A percentile compares a stretch with the other conserved stretches of the same genome.
phyloP scores from a whole-genome alignment of 2,113 vertebrate genomes.

The Bolborhynchus lineola region DNA sequence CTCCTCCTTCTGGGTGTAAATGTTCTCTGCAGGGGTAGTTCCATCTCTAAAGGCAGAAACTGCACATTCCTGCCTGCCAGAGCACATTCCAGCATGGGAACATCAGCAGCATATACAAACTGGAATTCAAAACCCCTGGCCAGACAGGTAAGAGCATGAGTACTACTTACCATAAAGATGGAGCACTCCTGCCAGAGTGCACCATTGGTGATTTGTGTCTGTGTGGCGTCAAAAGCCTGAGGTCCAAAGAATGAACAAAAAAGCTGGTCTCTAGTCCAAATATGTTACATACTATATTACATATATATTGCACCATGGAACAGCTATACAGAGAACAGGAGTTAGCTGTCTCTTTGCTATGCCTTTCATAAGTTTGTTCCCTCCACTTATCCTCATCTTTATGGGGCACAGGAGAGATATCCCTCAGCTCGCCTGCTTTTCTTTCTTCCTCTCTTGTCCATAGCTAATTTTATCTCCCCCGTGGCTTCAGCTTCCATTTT shows the following conservation, averaged over 20 bases:
- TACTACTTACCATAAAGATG: background rate
- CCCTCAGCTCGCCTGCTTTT: conserved; percentile 1
- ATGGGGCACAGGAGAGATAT: conserved; percentile 44
- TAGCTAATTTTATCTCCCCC: conserved; percentile 59
- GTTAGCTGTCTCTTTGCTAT: conserved; percentile 32
- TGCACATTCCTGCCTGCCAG: background rate
- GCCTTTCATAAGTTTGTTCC: conserved; percentile 44
- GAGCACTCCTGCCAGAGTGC: background rate
- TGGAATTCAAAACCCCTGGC: background rate
- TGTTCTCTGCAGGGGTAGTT: background rate
- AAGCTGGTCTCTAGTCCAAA: background rate
- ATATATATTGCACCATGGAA: background rate
- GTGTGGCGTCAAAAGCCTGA: background rate
- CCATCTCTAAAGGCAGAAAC: background rate
- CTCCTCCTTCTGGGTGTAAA: background rate
- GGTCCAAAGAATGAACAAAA: background rate
- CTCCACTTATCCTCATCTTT: conserved; percentile 20
- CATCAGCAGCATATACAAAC: background rate
- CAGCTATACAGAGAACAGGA: background rate
- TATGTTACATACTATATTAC: background rate
- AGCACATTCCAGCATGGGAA: background rate
- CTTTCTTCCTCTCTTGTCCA: conserved; percentile 27
- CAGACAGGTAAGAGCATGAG: background rate
- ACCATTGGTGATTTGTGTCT: background rate
- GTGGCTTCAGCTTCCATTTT: conserved; percentile 50